These are phyloP conservation scores for Hyperoplus lanceolatus DNA, from an alignment of 2,797 vertebrate species.

Conservation along the genomic window DNA sequence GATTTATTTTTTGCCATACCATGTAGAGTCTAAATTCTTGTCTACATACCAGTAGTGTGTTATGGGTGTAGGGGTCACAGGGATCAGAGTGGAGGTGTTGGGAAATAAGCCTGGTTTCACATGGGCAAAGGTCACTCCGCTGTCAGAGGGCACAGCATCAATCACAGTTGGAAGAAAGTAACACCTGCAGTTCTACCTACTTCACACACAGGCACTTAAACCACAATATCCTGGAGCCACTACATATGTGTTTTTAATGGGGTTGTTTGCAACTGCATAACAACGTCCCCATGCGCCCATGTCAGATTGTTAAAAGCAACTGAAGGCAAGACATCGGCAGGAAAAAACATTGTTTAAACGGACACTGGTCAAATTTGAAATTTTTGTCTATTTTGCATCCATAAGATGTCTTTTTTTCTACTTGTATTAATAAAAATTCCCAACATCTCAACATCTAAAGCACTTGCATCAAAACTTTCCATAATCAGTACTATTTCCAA, in stretches of 20 bases:
- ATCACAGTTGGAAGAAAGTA: conserved; percentile 15
- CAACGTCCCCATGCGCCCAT: background rate
- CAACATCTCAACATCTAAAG: no score
- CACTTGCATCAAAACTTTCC: no score
- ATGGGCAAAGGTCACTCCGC: background rate
- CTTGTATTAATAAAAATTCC: no score
- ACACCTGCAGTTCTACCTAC: background rate
- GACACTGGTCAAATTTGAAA: no score
- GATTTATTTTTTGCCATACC: background rate
- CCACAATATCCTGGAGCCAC: conserved; percentile 2
- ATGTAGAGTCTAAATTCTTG: background rate
- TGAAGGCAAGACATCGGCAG: background rate
- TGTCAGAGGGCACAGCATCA: conserved; percentile 8
- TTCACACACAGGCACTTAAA: background rate
- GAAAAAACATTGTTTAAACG: no score
- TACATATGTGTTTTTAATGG: background rate
- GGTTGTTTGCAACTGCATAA: background rate
- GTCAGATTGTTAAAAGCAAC: background rate
- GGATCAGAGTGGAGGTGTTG: background rate
- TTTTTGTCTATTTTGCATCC: no score
- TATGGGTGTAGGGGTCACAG: conserved; percentile 7
- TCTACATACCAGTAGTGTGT: background rate
- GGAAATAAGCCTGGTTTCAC: background rate
- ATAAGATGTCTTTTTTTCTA: no score
- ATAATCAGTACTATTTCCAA: no score